phyloP scores from a whole-genome alignment of 2,113 vertebrate genomes.

The Callaeas wilsoni region DNA sequence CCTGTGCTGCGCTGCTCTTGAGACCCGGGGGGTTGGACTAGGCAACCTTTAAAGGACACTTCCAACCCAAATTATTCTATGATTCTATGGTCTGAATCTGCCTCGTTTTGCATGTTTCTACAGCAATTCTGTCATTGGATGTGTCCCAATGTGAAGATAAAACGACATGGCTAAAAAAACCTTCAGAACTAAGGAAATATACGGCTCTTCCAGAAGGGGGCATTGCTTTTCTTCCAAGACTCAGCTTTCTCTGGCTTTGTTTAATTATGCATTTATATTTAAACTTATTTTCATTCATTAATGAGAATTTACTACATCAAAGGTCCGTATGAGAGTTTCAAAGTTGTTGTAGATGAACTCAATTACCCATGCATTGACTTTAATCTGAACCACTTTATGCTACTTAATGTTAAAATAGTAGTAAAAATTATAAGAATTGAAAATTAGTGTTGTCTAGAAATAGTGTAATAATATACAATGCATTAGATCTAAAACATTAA shows the following conservation, averaged over 20 bases:
- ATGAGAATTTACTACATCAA: not conserved
- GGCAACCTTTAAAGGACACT: not conserved
- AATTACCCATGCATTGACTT: not conserved
- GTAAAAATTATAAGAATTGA: not conserved
- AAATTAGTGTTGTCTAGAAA: not conserved
- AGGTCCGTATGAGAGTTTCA: not conserved
- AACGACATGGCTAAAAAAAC: rapidly evolving
- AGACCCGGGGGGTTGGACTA: not conserved
- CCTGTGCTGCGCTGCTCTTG: not conserved
- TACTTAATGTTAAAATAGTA: not conserved
- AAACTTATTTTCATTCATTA: not conserved
- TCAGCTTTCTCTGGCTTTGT: not conserved
- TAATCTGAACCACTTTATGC: constrained; percentile 16
- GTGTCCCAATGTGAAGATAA: not conserved
- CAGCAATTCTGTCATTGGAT: not conserved
- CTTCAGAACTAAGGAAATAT: not conserved
- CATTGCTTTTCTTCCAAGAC: constrained; percentile 11
- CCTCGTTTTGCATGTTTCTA: not conserved
- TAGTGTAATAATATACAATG: not conserved
- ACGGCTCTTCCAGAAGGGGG: not conserved
- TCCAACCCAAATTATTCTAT: not conserved
- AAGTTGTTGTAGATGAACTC: not conserved
- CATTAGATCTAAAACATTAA: constrained; percentile 8
- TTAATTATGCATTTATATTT: not conserved
- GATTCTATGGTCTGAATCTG: not conserved